A percentile compares a stretch with the other conserved stretches of the same genome.
Evolutionary conservation across 2,797 vertebrate species (phyloP).

Genomic region (Pempheris klunzingeri): DNA sequence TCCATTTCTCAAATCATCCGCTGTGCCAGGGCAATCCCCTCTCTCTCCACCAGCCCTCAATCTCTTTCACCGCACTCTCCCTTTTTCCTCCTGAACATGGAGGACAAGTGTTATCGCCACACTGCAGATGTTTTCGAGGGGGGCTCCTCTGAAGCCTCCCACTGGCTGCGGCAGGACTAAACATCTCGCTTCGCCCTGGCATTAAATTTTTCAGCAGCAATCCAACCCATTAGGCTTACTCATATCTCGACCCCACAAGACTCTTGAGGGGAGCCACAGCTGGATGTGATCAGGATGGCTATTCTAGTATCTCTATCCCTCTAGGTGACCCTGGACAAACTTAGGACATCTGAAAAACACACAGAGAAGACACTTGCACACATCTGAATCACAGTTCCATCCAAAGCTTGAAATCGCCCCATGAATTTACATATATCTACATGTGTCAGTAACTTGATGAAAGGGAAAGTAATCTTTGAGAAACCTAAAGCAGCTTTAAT

Average conservation of each 20-base stretch:
- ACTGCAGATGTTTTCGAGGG: conserved; percentile 75
- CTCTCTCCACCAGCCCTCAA: conserved; percentile 38
- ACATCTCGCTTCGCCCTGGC: conserved; percentile 38
- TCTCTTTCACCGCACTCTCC: conserved; percentile 43
- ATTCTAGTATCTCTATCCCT: conserved; percentile 34
- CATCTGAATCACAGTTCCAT: not conserved
- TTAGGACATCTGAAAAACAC: conserved; percentile 26
- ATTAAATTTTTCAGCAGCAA: conserved; percentile 64
- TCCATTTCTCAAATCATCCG: conserved; percentile 56
- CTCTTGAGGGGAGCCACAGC: conserved; percentile 45
- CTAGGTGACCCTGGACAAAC: conserved; percentile 36
- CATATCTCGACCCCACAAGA: conserved; percentile 64
- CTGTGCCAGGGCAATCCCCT: conserved; percentile 47
- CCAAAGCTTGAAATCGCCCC: conserved; percentile 7
- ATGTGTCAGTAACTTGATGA: conserved; percentile 35
- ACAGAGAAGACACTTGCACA: conserved; percentile 3
- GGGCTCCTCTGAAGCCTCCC: conserved; percentile 58
- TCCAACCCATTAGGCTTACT: conserved; percentile 67
- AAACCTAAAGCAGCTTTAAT: conserved; percentile 18
- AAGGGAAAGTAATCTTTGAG: conserved; percentile 29
- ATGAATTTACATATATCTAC: conserved; percentile 17
- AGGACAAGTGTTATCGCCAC: conserved; percentile 80
- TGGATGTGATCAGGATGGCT: conserved; percentile 50
- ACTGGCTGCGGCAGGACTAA: conserved; percentile 61
- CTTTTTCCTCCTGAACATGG: conserved; percentile 51